Conservation (phyloP, 1,140 invertebrate genomes). For the Zelostemma sp. region DNA sequence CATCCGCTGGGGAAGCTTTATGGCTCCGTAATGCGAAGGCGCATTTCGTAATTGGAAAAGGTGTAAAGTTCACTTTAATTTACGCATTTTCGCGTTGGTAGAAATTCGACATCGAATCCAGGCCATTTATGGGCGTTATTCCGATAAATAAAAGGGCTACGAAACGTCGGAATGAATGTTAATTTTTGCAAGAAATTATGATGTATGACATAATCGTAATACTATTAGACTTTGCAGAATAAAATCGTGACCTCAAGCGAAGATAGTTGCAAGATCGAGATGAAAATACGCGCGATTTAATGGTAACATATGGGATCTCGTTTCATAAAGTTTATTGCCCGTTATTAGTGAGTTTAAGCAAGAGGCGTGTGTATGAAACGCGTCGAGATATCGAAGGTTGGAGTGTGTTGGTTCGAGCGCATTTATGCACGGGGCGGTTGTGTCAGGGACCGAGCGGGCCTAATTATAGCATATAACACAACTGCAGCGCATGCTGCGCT, state of each 20-base stretch:
- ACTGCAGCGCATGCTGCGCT: constrained; percentile 52
- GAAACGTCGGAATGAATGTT: too few relatives aligned
- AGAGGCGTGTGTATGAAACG: constrained; percentile 39
- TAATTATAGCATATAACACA: constrained; percentile 60
- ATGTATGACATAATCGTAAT: too few relatives aligned
- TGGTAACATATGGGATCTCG: constrained; percentile 23
- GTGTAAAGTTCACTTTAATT: too few relatives aligned
- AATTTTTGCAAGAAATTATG: too few relatives aligned
- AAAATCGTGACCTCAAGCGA: constrained; percentile 23
- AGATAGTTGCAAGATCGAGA: constrained; percentile 14
- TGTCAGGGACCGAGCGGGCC: constrained; percentile 46
- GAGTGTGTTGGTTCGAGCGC: constrained; percentile 25
- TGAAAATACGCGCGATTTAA: constrained; percentile 7
- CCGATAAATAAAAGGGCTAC: too few relatives aligned
- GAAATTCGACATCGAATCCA: too few relatives aligned
- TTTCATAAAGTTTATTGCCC: constrained; percentile 41
- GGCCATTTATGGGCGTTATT: too few relatives aligned
- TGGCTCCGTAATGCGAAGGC: too few relatives aligned
- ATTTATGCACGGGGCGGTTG: constrained; percentile 27
- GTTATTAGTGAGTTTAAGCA: constrained; percentile 42
- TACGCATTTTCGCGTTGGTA: too few relatives aligned
- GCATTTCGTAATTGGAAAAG: too few relatives aligned
- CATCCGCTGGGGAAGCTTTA: too few relatives aligned
- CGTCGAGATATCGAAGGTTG: constrained; percentile 30
- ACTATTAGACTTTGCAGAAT: too few relatives aligned